Evolutionary conservation across 37 sponge, comb jelly and placozoan species (phyloP), one percentile per base, ranked within the genome.

Genomic region (Spongilla lacustris): DNA sequence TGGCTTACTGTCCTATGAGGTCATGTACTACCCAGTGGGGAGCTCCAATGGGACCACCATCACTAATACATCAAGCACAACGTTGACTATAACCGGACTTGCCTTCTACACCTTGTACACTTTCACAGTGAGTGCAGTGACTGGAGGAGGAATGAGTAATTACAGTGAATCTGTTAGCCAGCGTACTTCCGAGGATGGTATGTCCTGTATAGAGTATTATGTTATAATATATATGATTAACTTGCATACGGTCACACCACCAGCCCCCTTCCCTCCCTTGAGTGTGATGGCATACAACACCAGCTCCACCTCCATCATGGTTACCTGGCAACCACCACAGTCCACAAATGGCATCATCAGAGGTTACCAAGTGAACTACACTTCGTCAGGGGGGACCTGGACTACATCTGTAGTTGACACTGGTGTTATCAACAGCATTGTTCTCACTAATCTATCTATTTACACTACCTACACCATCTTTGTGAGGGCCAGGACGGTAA

Each of bases 251-350:
- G 19, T 58, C 58, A 58, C 12, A 58, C 58, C 58, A 66, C 2
- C 36, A 87, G 87, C 87, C 78, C 87, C 87, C 72, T 50, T 74
- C 23, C 28, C 27, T 26, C 87, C 87, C 11, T 26, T 71, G 67
- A 83, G 83, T 36, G 71, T 87, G 13, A 76, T 50, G 1, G 73
- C 76, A 1, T 26, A 14, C 1, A 26, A 36, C 10, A 41, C 68
- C 76, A 78, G 38, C 34, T 66, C 79, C 27, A 81, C 73, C 13
- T 17, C 79, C 21, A 72, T 72, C 31, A 82, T 10, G 17, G 34
- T 92, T 33, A 26, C 71, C n/a, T 92, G 92, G 92, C 24, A 67
- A 14, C 50, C 35, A 75, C 92, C 92, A 69, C 50, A 17, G 19
- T 6, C 50, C 32, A 50, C 76, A 19, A 90, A 90, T 85, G 90